Percentiles rank a stretch among this genome's conserved stretches.
phyloP scores from a whole-genome alignment of 2,113 vertebrate species.

The Mus musculus region GRCm39 chr11:36568001-36568500 shows the following conservation, averaged over 20 bases:
- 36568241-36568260: constrained; percentile 80
- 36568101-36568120: constrained; percentile 85
- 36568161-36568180: constrained; percentile 88
- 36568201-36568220: constrained; percentile 83
- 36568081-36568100: constrained; percentile 79
- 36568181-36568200: constrained; percentile 82
- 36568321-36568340: constrained; percentile 96
- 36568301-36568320: constrained; percentile 96
- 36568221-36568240: constrained; percentile 81
- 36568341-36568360: constrained; percentile 91
- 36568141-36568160: constrained; percentile 85
- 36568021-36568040: constrained; percentile 81
- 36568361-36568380: constrained; percentile 88
- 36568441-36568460: neutral
- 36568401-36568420: constrained; percentile 31
- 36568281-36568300: constrained; percentile 93
- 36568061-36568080: constrained; percentile 68
- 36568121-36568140: constrained; percentile 82
- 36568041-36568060: constrained; percentile 75
- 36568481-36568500: constrained; percentile 67
- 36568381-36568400: constrained; percentile 85
- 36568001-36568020: constrained; percentile 84
- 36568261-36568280: constrained; percentile 79
- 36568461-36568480: neutral
- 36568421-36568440: constrained; percentile 20